Conservation (phyloP, 2,797 vertebrate genomes). For the Pangasius larnaudii region DNA sequence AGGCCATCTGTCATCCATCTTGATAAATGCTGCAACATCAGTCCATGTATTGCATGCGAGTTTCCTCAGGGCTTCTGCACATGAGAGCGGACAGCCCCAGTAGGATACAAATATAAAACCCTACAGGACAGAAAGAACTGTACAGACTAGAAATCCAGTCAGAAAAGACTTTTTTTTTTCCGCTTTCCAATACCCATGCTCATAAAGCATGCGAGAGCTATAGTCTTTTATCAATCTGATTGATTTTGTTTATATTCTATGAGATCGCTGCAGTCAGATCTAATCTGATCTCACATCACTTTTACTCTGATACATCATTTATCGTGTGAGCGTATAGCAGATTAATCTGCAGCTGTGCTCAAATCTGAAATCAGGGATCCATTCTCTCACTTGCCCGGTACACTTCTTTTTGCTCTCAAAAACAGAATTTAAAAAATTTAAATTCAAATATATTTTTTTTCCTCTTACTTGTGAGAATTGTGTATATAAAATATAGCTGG, state of each 20-base stretch:
- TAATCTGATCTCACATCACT: slow-evolving; percentile 51
- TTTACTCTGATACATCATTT: slow-evolving; percentile 25
- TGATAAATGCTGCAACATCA: slow-evolving; percentile 5
- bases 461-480: neutral
- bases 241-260: slow-evolving; percentile 28
- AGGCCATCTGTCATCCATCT: neutral
- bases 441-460: neutral
- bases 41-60: neutral
- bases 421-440: neutral
- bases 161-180: neutral
- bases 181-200: neutral
- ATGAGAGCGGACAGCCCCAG: neutral
- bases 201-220: neutral
- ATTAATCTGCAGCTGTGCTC: slow-evolving; percentile 8
- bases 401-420: neutral
- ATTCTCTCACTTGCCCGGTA: neutral
- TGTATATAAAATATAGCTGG: neutral
- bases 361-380: neutral
- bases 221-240: slow-evolving; percentile 35
- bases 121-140: neutral
- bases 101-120: neutral
- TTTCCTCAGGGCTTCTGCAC: neutral
- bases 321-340: too few relatives aligned
- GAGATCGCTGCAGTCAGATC: slow-evolving; percentile 28
- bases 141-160: neutral